Base-by-base conservation (phyloP, 2,113 vertebrate species). In the Polyodon spathula region DNA sequence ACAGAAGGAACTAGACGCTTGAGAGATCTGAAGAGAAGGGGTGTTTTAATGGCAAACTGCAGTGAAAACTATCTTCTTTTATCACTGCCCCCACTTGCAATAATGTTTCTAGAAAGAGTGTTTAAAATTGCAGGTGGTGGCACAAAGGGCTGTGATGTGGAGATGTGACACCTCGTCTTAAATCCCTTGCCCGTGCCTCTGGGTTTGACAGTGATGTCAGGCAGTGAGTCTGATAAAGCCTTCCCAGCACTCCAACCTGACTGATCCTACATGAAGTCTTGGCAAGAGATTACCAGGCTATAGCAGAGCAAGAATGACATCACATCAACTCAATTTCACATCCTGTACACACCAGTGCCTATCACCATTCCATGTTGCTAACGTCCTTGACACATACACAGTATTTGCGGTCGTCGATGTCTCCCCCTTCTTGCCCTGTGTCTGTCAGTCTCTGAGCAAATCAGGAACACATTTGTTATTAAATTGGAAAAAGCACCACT, bases 121-220 rank as follows among this genome's bases (percentile, higher is more conserved):
- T 66, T 75, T 68, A 57, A 63, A 77, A 74, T 83, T 84, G 76
- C 86, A 89, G 85, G 89, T 86, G 88, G 86, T 88, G 85, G 86
- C 82, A 81, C 73, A 73, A 78, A 80, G 78, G 81, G 80, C 82
- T 79, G 70, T 78, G 84, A 86, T 86, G 85, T 71, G 77, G 82
- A 86, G 89, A 90, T 80, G 86, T 95, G 94, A 96, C 94, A 94
- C 85, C 86, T 90, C 79, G 70, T 81, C 80, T 88, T 86, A 87
- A 82, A 86, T 81, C 84, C 89, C 84, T 87, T 89, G 88, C 78
- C n/a, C n/a, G 82, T 7, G 66, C 69, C 84, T 84, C 79, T 77
- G 66, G 76, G 82, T 83, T 84, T 88, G 88, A 92, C 82, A 86
- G 83, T 75, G 78, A 78, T 77, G 86, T 86, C 73, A 79, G 69